These are phyloP conservation scores for Dryas iulia DNA, from an alignment of 1,140 invertebrate species.

Conservation along the genomic window DNA sequence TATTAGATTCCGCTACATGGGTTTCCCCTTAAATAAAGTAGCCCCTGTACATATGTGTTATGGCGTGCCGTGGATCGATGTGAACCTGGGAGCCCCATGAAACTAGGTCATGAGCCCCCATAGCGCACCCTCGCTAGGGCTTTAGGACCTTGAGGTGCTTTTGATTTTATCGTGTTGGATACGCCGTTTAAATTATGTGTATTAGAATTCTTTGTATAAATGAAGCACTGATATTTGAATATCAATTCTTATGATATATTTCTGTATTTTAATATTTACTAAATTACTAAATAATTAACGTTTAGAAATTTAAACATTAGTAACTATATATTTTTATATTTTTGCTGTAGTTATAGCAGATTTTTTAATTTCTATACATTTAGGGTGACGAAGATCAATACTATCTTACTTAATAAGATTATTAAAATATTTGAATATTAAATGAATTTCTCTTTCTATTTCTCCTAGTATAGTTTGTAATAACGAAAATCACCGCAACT, in stretches of 20 bases:
- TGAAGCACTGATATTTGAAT: not conserved
- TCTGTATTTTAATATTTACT: no score
- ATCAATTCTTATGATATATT: not conserved
- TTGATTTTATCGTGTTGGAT: constrained; percentile 36
- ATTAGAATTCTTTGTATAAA: not conserved
- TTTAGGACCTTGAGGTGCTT: constrained; percentile 44
- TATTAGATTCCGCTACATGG: constrained; percentile 21
- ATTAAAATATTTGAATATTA: no score
- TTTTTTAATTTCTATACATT: no score
- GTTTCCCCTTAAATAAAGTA: constrained; percentile 29
- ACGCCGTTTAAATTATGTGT: constrained; percentile 15
- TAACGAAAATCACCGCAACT: no score
- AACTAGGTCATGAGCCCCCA: constrained; percentile 64
- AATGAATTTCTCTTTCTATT: no score
- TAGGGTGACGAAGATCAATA: no score
- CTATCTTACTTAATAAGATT: no score
- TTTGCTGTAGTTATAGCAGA: no score
- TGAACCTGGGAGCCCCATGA: constrained; percentile 52
- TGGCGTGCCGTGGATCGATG: constrained; percentile 61
- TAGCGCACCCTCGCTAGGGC: constrained; percentile 52
- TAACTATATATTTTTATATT: no score
- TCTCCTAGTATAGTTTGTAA: no score
- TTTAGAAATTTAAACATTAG: no score
- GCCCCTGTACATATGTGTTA: constrained; percentile 24
- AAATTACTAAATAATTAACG: no score